Evolutionary conservation across 2,113 vertebrate species (phyloP).

Genomic region (Alethe castanea): DNA sequence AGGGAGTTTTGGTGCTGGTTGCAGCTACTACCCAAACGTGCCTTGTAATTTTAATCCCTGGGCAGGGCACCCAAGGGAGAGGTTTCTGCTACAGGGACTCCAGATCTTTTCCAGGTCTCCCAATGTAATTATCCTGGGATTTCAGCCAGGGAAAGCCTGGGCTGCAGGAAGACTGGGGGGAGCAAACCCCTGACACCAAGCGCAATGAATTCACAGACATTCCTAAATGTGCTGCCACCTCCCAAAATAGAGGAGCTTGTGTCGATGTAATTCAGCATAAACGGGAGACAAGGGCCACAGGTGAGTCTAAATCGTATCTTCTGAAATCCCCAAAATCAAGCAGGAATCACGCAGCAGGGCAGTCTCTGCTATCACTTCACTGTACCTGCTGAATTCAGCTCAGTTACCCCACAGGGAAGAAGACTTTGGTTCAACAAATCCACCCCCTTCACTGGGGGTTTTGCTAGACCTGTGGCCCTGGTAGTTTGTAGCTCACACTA

Average conservation of each 20-base stretch:
- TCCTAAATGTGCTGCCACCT: not conserved
- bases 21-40: rapidly evolving
- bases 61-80: not conserved
- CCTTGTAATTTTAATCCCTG: not conserved
- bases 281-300: too few relatives aligned
- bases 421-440: not conserved
- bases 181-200: not conserved
- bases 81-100: not conserved
- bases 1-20: not conserved
- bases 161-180: not conserved
- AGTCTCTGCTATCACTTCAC: not conserved
- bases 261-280: not conserved
- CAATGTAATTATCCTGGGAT: not conserved
- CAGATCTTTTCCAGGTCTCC: not conserved
- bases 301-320: rapidly evolving
- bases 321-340: not conserved
- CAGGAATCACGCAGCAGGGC: rapidly evolving
- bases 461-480: not conserved
- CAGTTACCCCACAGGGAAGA: not conserved
- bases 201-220: rapidly evolving
- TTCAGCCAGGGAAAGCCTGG: not conserved
- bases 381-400: not conserved
- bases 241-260: not conserved
- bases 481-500: not conserved
- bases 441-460: not conserved